Evolutionary conservation across 2,113 vertebrate genomes (phyloP), one percentile per base, ranked within the genome.

Genomic region (Entelurus aequoreus): DNA sequence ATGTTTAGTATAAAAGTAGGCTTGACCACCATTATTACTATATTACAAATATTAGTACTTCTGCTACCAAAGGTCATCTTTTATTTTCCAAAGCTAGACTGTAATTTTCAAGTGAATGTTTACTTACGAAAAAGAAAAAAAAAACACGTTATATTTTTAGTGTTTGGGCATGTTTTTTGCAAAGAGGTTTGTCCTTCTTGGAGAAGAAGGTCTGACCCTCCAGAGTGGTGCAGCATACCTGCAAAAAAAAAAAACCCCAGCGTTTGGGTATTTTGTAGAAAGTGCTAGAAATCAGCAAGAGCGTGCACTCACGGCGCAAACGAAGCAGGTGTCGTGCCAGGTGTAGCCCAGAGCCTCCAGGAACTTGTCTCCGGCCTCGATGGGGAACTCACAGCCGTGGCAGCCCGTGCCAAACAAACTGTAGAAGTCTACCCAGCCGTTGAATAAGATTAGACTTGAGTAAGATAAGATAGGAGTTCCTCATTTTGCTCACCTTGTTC

Each of bases 261-360:
- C 54, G 1, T 7, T 12, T 9, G 12, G 6, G 42, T 46, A 12
- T 11, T 46, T 12, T 11, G 40, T 42, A 42, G 40, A 42, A 42
- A 8, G 8, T 42, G 40, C 40, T 40, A 40, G 38, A 40, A 40
- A 40, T 1, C 6, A 40, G 38, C 37, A 6, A 38, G 37, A 7
- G 3, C 37, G 37, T 42, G 62, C n/a, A 86, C 89, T 78, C 90
- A 99, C 97, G 0, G 94, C 90, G 79, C 97, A 99, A 9, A 96
- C 94, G 69, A 98, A 99, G 87, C 97, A 99, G 71, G 94, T 99
- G 74, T 99, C 96, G 7, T 99, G 97, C 97, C 97, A 99, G 79
- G 91, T 96, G 76, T 87, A 91, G 35, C 95, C 95, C 69, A 99
- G 87, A 8, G 95, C 96, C 85, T 99, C 95, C 75, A 99, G 88